Evolutionary conservation across 1,140 invertebrate genomes (phyloP).

Genomic region (Zaprionus gabonicus): DNA sequence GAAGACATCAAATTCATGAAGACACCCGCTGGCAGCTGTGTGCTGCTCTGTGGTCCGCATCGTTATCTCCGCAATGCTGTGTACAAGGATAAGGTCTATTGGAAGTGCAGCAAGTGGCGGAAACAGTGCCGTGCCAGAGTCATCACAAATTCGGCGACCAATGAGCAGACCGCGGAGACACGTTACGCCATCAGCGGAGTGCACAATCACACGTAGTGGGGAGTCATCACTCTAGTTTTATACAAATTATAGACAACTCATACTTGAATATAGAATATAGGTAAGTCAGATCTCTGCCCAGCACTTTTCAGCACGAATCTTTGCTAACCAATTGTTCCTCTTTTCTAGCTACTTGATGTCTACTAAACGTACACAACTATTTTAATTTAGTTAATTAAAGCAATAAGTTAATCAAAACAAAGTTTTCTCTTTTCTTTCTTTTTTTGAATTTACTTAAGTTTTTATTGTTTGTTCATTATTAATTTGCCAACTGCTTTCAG

Average conservation of each 20-base stretch:
- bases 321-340: background rate
- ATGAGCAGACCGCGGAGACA: slow-evolving; percentile 41
- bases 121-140: slow-evolving; percentile 73
- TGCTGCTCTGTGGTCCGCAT: slow-evolving; percentile 72
- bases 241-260: background rate
- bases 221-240: background rate
- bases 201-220: slow-evolving; percentile 66
- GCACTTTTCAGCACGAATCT: background rate
- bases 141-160: slow-evolving; percentile 64
- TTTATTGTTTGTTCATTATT: background rate
- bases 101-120: slow-evolving; percentile 84
- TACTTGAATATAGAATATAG: background rate
- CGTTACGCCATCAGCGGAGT: slow-evolving; percentile 69
- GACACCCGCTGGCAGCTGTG: slow-evolving; percentile 71
- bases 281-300: background rate
- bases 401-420: slow-evolving; percentile 1
- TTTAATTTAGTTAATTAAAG: slow-evolving; percentile 4
- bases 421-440: background rate
- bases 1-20: slow-evolving; percentile 61
- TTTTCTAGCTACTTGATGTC: slow-evolving; percentile 3
- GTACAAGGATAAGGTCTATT: slow-evolving; percentile 81
- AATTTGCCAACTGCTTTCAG: slow-evolving; percentile 39
- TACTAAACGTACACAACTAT: background rate
- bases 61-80: slow-evolving; percentile 78
- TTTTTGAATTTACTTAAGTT: background rate